Percentiles rank a stretch among this genome's conserved stretches.
Evolutionary conservation across 1,140 invertebrate genomes (phyloP).

Genomic region (Pseudomyrmex sp.): DNA sequence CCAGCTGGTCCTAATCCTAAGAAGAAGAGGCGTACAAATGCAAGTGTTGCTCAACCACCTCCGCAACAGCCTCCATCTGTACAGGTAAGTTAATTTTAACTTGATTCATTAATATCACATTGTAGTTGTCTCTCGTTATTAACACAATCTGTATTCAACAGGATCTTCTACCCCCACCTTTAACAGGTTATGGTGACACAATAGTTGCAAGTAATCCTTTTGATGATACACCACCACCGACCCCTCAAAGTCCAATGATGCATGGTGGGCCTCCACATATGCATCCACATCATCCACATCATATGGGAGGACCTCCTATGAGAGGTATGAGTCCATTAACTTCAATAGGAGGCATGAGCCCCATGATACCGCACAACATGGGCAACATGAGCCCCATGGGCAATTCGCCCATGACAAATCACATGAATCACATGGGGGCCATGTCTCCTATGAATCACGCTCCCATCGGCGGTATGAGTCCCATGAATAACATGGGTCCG

Average conservation of each 20-base stretch:
- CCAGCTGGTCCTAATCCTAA: constrained; percentile 87
- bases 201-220: constrained; percentile 98
- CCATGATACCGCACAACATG: constrained; percentile 86
- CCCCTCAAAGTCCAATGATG: constrained; percentile 87
- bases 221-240: constrained; percentile 93
- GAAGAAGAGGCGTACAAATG: constrained; percentile 87
- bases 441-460: constrained; percentile 87
- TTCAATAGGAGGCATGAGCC: constrained; percentile 90
- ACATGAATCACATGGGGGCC: constrained; percentile 88
- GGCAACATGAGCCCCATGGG: constrained; percentile 85
- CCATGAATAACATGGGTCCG: constrained; percentile 90
- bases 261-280: constrained; percentile 86
- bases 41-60: constrained; percentile 83
- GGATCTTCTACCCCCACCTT: constrained; percentile 92
- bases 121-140: constrained; percentile 2
- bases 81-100: constrained; percentile 74
- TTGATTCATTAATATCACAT: not conserved
- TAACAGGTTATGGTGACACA: constrained; percentile 95
- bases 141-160: not conserved
- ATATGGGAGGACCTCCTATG: constrained; percentile 89
- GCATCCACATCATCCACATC: constrained; percentile 86
- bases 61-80: constrained; percentile 85
- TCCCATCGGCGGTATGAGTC: constrained; percentile 88
- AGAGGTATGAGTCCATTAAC: constrained; percentile 85
- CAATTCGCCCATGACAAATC: constrained; percentile 83